A percentile compares a stretch with the other conserved stretches of the same genome.
Evolutionary conservation across 2,113 vertebrate genomes (phyloP).

Genomic region (Leiothrix lutea): DNA sequence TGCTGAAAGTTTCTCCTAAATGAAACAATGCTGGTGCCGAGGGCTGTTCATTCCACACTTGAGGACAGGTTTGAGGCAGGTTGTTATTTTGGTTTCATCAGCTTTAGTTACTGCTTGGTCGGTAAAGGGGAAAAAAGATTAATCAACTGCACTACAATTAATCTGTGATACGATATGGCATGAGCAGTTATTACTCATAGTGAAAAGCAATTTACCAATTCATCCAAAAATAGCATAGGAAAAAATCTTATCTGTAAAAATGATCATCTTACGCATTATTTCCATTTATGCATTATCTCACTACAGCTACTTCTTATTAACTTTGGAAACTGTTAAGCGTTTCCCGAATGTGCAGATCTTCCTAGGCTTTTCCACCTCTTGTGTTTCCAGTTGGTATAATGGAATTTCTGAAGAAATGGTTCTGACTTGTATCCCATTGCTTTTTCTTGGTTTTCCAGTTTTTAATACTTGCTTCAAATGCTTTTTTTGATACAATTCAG

Average conservation of each 20-base stretch:
- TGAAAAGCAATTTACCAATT: conserved; percentile 55
- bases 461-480: not conserved
- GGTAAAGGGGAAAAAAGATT: conserved; percentile 31
- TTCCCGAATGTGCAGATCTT: not conserved
- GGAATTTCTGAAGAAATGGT: not conserved
- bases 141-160: conserved; percentile 47
- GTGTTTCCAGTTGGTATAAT: not conserved
- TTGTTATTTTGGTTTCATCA: conserved; percentile 20
- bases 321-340: not conserved
- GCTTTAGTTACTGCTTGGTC: conserved; percentile 24
- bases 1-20: not conserved
- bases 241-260: conserved; percentile 51
- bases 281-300: conserved; percentile 21
- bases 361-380: not conserved
- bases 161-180: conserved; percentile 18
- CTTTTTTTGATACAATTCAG: not conserved
- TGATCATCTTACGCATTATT: not conserved
- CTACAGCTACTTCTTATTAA: conserved; percentile 17
- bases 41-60: not conserved
- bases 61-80: not conserved
- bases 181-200: conserved; percentile 42
- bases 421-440: not conserved
- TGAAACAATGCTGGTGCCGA: not conserved
- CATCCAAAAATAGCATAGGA: conserved; percentile 43
- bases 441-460: not conserved